Conservation (phyloP, 2,888 invertebrate species). For the Patella depressa region DNA sequence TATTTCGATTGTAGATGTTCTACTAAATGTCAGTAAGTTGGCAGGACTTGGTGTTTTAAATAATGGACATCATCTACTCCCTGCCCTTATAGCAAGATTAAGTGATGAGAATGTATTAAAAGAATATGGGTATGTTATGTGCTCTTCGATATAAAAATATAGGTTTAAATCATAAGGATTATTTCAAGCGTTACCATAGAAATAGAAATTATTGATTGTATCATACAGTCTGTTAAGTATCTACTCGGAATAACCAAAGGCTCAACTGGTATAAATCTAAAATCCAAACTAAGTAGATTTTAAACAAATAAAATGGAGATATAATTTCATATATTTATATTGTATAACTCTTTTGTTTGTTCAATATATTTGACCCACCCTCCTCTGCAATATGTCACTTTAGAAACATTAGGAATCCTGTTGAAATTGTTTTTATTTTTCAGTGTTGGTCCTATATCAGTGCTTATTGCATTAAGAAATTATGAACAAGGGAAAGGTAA, state of each 20-base stretch:
- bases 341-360: background rate
- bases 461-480: constrained; percentile 60
- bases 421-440: constrained; percentile 16
- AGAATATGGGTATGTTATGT: constrained; percentile 39
- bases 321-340: no score
- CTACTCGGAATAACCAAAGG: no score
- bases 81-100: constrained; percentile 48
- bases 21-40: constrained; percentile 67
- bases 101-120: constrained; percentile 41
- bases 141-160: background rate
- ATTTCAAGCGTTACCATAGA: background rate
- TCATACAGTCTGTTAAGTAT: no score
- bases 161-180: background rate
- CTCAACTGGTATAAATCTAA: no score
- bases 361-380: background rate
- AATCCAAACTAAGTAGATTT: no score
- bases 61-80: constrained; percentile 37
- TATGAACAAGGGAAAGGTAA: constrained; percentile 65
- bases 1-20: constrained; percentile 67
- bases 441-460: constrained; percentile 66
- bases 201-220: background rate
- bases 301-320: no score
- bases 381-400: background rate
- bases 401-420: background rate
- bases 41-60: constrained; percentile 60